Percentiles rank a stretch among this genome's conserved stretches.
Evolutionary conservation across 2,113 vertebrate species (phyloP).

Genomic region (Opisthocomus hoazin): DNA sequence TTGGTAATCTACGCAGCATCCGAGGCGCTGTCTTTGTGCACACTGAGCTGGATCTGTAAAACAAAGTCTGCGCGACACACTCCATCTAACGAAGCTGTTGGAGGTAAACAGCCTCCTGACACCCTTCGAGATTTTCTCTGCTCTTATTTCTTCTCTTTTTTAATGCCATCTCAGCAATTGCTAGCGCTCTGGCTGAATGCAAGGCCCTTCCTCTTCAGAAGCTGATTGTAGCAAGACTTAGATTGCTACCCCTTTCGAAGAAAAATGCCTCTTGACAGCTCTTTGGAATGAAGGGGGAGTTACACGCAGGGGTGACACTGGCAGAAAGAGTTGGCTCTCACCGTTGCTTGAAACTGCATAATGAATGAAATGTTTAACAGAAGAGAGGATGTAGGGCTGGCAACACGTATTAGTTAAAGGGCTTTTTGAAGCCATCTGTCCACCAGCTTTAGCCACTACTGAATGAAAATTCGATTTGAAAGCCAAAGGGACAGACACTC

Average conservation of each 20-base stretch:
- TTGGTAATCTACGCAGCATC: neutral
- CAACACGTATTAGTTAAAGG: slow-evolving; percentile 55
- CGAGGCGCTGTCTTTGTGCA: neutral
- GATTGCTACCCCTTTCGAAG: slow-evolving; percentile 26
- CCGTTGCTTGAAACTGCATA: slow-evolving; percentile 1
- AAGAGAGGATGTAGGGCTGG: slow-evolving; percentile 57
- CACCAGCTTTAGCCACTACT: slow-evolving; percentile 48
- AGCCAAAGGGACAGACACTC: slow-evolving; percentile 19
- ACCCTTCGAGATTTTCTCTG: neutral
- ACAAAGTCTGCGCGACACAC: neutral
- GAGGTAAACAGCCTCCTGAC: neutral
- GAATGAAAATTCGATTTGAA: slow-evolving; percentile 42
- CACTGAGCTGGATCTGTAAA: neutral
- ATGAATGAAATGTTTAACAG: slow-evolving; percentile 61
- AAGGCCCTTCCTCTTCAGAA: slow-evolving; percentile 30
- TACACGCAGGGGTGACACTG: slow-evolving; percentile 30
- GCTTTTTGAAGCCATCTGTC: slow-evolving; percentile 60
- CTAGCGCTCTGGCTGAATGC: slow-evolving; percentile 13
- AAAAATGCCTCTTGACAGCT: slow-evolving; percentile 60
- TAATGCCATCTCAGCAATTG: neutral
- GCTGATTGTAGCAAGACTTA: slow-evolving; percentile 30
- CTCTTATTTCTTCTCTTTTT: slow-evolving; percentile 4
- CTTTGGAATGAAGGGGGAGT: slow-evolving; percentile 47
- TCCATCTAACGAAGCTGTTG: neutral
- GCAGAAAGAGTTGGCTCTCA: slow-evolving; percentile 53